phyloP scores from a whole-genome alignment of 2,113 vertebrate species.

The Vidua macroura region DNA sequence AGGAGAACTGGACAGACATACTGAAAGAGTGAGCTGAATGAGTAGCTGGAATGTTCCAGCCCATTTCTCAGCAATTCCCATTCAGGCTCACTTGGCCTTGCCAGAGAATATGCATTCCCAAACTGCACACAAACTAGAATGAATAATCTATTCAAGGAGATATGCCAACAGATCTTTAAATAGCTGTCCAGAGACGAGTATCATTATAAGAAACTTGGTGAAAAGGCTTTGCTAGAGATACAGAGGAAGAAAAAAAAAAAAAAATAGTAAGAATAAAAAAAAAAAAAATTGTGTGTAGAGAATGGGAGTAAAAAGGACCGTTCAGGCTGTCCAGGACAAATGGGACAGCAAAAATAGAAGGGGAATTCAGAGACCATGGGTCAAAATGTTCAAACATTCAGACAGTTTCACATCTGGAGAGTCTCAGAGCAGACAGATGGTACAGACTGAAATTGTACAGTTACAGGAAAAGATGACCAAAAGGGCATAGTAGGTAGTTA shows the following conservation, averaged over 20 bases:
- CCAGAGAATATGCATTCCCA: constrained; percentile 6
- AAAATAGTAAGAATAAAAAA: background rate
- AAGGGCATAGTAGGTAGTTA: background rate
- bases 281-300: background rate
- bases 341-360: background rate
- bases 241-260: background rate
- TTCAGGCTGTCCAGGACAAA: background rate
- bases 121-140: background rate
- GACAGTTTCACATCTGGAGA: constrained; percentile 13
- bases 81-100: constrained; percentile 9
- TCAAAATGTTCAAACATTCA: background rate
- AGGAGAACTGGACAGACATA: background rate
- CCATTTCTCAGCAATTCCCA: constrained; percentile 18
- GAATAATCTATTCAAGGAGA: constrained; percentile 40
- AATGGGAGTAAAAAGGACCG: background rate
- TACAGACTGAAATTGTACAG: background rate
- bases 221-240: background rate
- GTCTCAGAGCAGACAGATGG: constrained; percentile 3
- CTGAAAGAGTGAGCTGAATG: constrained; percentile 15
- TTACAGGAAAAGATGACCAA: background rate
- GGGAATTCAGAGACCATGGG: background rate
- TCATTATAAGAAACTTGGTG: background rate
- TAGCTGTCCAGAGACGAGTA: constrained; percentile 23
- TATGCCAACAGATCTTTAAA: constrained; percentile 41
- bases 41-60: constrained; percentile 25